phyloP scores from a whole-genome alignment of 1,140 invertebrate species.

The Drosophila varians region DNA sequence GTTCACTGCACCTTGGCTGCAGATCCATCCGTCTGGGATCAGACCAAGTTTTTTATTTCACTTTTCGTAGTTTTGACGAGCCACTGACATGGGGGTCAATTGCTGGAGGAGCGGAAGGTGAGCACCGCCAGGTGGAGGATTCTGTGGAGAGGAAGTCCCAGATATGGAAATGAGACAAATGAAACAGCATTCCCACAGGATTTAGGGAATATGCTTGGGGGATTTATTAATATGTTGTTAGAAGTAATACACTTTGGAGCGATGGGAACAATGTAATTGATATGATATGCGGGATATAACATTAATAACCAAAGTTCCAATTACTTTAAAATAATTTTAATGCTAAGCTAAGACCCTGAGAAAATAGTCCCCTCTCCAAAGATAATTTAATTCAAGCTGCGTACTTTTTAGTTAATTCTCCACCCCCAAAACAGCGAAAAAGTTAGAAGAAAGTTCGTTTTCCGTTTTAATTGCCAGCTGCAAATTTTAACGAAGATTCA shows the following conservation, averaged over 20 bases:
- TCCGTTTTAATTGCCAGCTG: slow-evolving; percentile 56
- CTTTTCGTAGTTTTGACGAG: slow-evolving; percentile 32
- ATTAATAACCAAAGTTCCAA: too few species aligned
- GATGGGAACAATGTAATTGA: slow-evolving; percentile 9
- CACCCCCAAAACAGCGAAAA: too few species aligned
- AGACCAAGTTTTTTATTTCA: slow-evolving; percentile 24
- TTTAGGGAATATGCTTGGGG: not conserved
- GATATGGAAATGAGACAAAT: slow-evolving; percentile 32
- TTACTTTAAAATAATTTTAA: not conserved
- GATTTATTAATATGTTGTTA: not conserved
- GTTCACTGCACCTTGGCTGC: slow-evolving; percentile 47
- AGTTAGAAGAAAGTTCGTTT: slow-evolving; percentile 30
- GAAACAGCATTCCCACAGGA: slow-evolving; percentile 36
- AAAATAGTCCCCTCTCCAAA: not conserved
- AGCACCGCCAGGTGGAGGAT: slow-evolving; percentile 33
- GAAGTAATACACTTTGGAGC: slow-evolving; percentile 6
- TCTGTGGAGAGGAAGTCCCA: slow-evolving; percentile 20
- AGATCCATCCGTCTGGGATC: slow-evolving; percentile 32
- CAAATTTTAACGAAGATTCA: slow-evolving; percentile 50
- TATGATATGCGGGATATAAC: not conserved
- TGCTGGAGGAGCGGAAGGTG: slow-evolving; percentile 32
- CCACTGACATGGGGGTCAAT: slow-evolving; percentile 42
- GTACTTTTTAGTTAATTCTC: not conserved
- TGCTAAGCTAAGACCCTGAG: not conserved
- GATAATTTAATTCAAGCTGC: not conserved